phyloP scores from a whole-genome alignment of 2,888 invertebrate genomes.

The Catotricha subobsoleta region DNA sequence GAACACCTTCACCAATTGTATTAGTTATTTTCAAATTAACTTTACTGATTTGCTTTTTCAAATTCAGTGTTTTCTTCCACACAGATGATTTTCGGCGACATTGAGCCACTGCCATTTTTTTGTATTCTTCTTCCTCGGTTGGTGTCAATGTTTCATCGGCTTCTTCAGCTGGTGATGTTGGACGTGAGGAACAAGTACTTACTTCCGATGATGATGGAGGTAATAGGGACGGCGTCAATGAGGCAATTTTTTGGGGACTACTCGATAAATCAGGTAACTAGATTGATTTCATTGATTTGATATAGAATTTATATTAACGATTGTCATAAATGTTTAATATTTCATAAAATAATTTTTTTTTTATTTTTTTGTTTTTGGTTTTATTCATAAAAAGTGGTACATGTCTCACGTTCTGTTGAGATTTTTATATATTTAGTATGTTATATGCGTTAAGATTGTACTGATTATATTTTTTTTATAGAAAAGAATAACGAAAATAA shows the following conservation, averaged over 20 bases:
- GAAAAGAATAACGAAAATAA: no score
- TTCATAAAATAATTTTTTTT: no score
- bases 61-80: conserved; percentile 58
- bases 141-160: conserved; percentile 19
- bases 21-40: conserved; percentile 59
- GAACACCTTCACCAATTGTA: conserved; percentile 34
- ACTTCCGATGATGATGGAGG: background rate
- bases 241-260: conserved; percentile 17
- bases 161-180: conserved; percentile 7
- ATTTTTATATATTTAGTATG: no score
- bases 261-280: conserved; percentile 16
- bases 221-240: conserved; percentile 10
- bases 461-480: no score
- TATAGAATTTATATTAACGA: no score
- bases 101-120: conserved; percentile 23
- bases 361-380: no score
- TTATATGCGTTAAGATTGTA: no score
- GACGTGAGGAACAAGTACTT: background rate
- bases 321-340: no score
- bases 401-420: no score
- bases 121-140: conserved; percentile 2
- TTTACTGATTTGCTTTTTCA: conserved; percentile 64
- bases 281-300: no score
- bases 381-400: no score
- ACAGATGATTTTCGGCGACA: conserved; percentile 42